These are phyloP conservation scores for Ferrisia virgata DNA, from an alignment of 2,888 invertebrate species.

Conservation along the genomic window DNA sequence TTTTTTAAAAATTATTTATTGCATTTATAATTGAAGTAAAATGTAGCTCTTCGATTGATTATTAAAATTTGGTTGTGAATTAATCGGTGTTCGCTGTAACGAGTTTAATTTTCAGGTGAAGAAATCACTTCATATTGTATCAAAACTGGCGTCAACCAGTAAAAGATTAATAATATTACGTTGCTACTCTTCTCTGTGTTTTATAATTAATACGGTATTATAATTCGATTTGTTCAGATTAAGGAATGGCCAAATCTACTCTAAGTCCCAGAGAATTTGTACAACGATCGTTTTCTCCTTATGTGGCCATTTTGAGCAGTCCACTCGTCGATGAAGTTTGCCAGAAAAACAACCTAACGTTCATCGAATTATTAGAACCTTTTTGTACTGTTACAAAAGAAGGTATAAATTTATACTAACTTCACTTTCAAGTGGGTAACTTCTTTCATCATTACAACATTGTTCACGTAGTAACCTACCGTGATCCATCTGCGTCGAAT, in stretches of 20 bases:
- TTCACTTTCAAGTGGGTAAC: not conserved
- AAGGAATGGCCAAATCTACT: conserved; percentile 34
- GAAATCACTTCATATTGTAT: not conserved
- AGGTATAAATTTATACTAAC: conserved; percentile 56
- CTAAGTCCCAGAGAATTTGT: conserved; percentile 65
- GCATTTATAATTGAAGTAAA: not conserved
- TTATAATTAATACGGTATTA: not conserved
- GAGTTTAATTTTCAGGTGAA: not conserved
- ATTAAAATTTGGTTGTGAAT: not conserved
- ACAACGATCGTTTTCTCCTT: conserved; percentile 83
- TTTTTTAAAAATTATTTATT: not conserved
- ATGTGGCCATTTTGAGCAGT: conserved; percentile 81
- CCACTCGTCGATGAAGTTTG: conserved; percentile 78
- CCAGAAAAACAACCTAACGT: conserved; percentile 84
- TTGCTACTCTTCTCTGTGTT: not conserved
- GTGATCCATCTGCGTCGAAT: conserved; percentile 74
- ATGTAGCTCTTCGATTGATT: not conserved
- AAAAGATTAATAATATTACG: not conserved
- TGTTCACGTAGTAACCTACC: conserved; percentile 67
- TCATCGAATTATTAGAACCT: conserved; percentile 86
- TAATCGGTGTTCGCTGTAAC: not conserved
- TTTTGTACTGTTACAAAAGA: conserved; percentile 75
- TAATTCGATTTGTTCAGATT: not conserved
- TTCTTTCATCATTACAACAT: not conserved
- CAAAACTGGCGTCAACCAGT: not conserved